These are phyloP conservation scores for Danio tinwini DNA, from an alignment of 2,797 vertebrate genomes.

Conservation along the genomic window DNA sequence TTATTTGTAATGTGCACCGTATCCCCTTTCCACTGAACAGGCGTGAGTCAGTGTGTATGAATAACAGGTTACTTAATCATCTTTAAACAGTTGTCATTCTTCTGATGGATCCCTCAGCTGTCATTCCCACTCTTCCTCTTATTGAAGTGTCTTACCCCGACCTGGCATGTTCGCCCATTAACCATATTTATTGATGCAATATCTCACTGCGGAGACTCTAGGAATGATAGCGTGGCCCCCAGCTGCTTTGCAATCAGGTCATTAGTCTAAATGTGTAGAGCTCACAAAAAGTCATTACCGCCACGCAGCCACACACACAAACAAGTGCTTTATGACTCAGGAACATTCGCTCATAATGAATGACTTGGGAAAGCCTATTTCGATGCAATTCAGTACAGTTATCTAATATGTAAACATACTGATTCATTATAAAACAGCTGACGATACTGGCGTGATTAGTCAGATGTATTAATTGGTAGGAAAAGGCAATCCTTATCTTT, in stretches of 20 bases:
- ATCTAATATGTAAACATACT: constrained; percentile 22
- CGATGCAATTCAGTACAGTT: constrained; percentile 2
- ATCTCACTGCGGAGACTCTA: constrained; percentile 62
- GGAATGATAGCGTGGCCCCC: constrained; percentile 55
- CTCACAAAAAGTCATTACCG: constrained; percentile 47
- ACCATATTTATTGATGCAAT: constrained; percentile 70
- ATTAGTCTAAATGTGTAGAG: constrained; percentile 65
- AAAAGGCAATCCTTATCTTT: background rate
- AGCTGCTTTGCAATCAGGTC: constrained; percentile 64
- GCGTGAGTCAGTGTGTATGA: constrained; percentile 41
- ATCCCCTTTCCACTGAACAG: constrained; percentile 45
- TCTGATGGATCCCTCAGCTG: constrained; percentile 43
- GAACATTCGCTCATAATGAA: background rate
- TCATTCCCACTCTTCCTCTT: constrained; percentile 51
- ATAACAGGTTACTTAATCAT: constrained; percentile 54
- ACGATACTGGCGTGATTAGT: constrained; percentile 1
- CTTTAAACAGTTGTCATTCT: constrained; percentile 36
- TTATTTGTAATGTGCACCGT: no score
- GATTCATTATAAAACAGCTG: background rate
- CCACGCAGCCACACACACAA: background rate
- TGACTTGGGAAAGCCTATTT: background rate
- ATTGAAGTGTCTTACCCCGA: constrained; percentile 21
- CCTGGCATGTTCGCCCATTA: constrained; percentile 59
- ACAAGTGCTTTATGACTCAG: constrained; percentile 14
- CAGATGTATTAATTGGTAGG: background rate